These are phyloP conservation scores for Chloroceryle amazona DNA, from an alignment of 2,797 vertebrate genomes.

Conservation along the genomic window DNA sequence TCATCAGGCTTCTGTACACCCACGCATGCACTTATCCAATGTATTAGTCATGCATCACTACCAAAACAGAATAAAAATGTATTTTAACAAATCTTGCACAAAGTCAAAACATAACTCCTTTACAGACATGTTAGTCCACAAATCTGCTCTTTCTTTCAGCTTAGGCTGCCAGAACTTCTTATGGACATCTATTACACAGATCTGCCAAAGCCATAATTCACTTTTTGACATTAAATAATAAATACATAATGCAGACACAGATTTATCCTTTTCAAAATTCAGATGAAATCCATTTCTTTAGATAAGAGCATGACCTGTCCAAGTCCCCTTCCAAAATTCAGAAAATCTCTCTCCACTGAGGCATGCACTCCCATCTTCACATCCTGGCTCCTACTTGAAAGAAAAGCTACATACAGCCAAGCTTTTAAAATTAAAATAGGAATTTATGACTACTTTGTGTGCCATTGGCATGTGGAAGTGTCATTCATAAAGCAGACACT, in stretches of 20 bases:
- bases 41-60: constrained; percentile 5
- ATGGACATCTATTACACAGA: constrained; percentile 35
- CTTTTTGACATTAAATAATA: constrained; percentile 64
- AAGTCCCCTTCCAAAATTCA: constrained; percentile 25
- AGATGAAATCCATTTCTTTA: constrained; percentile 32
- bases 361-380: background rate
- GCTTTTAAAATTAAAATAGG: background rate
- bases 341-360: background rate
- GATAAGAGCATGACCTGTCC: constrained; percentile 34
- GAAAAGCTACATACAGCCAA: background rate
- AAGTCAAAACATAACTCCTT: constrained; percentile 59
- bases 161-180: constrained; percentile 27
- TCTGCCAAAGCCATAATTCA: constrained; percentile 57
- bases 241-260: constrained; percentile 56
- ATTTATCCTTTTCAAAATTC: constrained; percentile 62
- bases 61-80: constrained; percentile 56
- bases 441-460: background rate
- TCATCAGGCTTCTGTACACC: constrained; percentile 1
- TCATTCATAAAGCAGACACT: constrained; percentile 1
- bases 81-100: constrained; percentile 50
- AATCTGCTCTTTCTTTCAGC: constrained; percentile 39
- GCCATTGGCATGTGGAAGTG: background rate
- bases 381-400: background rate
- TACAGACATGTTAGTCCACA: constrained; percentile 47
- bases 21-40: constrained; percentile 12